Conservation (phyloP, 2,113 vertebrate species). For the Nothoprocta pentlandii region DNA sequence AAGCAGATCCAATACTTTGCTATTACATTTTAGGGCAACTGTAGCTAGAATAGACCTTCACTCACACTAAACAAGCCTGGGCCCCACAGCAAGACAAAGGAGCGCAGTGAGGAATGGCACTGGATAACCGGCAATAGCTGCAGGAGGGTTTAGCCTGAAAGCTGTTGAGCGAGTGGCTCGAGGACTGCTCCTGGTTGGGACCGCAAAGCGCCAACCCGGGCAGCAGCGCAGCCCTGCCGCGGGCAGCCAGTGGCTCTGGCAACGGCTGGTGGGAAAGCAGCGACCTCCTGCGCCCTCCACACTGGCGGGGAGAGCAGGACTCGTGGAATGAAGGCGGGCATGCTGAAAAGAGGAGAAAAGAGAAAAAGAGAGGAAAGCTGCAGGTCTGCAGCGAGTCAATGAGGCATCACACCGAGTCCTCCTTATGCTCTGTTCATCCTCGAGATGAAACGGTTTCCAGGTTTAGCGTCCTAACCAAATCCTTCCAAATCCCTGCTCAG, state of each 20-base stretch:
- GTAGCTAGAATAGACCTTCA: neutral
- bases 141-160: neutral
- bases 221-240: neutral
- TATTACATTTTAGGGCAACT: neutral
- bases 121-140: slow-evolving; percentile 9
- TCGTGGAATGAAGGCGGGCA: rapidly evolving
- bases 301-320: neutral
- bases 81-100: neutral
- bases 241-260: slow-evolving; percentile 16
- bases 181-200: neutral
- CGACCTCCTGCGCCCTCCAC: slow-evolving; percentile 1
- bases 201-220: slow-evolving; percentile 16
- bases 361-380: neutral
- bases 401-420: neutral
- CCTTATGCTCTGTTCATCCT: neutral
- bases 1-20: neutral
- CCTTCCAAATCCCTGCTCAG: neutral
- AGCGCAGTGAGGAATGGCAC: neutral
- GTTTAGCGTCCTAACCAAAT: neutral
- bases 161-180: neutral
- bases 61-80: neutral
- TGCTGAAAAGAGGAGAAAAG: neutral
- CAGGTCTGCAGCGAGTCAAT: neutral
- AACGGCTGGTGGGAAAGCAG: slow-evolving; percentile 32
- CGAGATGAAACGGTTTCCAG: neutral